Percentiles rank a stretch among this genome's conserved stretches.
Conservation (phyloP, 53 echinoderm and acorn worm genomes). For the Arbacia lixula region DNA sequence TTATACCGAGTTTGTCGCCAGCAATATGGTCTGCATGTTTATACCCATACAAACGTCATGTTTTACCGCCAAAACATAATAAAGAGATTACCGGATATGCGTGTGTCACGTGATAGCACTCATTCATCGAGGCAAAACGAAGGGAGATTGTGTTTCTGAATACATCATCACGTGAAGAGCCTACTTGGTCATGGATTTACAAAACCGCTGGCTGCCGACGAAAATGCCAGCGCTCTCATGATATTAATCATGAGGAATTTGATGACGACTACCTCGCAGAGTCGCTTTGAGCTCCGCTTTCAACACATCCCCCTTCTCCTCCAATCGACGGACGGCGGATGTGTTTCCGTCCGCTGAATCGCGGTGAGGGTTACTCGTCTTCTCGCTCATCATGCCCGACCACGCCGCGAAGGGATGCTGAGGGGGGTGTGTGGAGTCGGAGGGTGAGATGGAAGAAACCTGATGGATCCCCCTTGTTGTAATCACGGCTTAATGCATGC, state of each 20-base stretch:
- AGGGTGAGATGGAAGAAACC: conserved; percentile 13
- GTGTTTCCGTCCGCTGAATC: too few species aligned
- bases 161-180: not conserved
- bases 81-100: too few species aligned
- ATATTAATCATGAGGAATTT: not conserved
- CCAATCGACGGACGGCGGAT: too few species aligned
- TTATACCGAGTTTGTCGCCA: too few species aligned
- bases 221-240: not conserved
- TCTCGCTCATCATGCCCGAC: too few species aligned
- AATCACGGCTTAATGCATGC: conserved; percentile 38
- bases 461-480: conserved; percentile 31
- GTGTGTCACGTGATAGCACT: not conserved
- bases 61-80: not conserved
- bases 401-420: too few species aligned
- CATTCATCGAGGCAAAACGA: not conserved
- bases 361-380: too few species aligned
- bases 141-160: not conserved
- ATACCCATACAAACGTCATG: not conserved
- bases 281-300: not conserved
- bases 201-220: conserved; percentile 15
- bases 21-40: too few species aligned
- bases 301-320: too few species aligned
- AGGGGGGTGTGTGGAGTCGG: too few species aligned
- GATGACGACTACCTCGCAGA: conserved; percentile 16
- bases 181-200: too few species aligned